Evolutionary conservation across 2,888 invertebrate species (phyloP).

Genomic region (Papilio gigon): DNA sequence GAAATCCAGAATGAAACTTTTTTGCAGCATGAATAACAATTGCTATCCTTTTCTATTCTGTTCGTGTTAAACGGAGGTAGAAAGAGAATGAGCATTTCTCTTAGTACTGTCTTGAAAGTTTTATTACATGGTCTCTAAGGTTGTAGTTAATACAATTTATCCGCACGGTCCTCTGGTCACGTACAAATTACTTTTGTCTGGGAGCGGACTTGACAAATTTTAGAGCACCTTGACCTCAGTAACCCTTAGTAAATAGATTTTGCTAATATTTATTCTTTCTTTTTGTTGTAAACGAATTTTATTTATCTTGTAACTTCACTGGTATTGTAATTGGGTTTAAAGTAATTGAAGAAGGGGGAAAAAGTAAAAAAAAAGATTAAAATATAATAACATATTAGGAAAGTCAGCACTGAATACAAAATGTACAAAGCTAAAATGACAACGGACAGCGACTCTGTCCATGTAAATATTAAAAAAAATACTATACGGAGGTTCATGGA

Average conservation of each 20-base stretch:
- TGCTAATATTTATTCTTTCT: not conserved
- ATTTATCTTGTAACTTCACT: not conserved
- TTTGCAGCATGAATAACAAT: not conserved
- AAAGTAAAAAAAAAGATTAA: no score
- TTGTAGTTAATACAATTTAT: slow-evolving; percentile 24
- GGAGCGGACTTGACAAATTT: slow-evolving; percentile 28
- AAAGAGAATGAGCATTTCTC: not conserved
- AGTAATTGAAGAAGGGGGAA: no score
- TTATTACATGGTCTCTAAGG: not conserved
- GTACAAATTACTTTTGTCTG: slow-evolving; percentile 35
- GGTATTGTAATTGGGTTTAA: no score
- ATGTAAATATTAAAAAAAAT: no score
- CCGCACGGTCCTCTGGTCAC: slow-evolving; percentile 15
- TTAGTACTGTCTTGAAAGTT: not conserved
- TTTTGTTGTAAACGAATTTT: not conserved
- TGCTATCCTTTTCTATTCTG: not conserved
- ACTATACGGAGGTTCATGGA: no score
- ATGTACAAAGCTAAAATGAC: no score
- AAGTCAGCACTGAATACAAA: no score
- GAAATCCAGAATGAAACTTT: not conserved
- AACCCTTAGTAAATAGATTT: not conserved
- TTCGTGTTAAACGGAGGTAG: not conserved
- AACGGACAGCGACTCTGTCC: no score
- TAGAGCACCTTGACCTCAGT: slow-evolving; percentile 2
- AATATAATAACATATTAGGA: no score